Evolutionary conservation across 2,888 invertebrate genomes (phyloP), one percentile per base, ranked within the genome.

Genomic region (Phrixothrix hirtus): DNA sequence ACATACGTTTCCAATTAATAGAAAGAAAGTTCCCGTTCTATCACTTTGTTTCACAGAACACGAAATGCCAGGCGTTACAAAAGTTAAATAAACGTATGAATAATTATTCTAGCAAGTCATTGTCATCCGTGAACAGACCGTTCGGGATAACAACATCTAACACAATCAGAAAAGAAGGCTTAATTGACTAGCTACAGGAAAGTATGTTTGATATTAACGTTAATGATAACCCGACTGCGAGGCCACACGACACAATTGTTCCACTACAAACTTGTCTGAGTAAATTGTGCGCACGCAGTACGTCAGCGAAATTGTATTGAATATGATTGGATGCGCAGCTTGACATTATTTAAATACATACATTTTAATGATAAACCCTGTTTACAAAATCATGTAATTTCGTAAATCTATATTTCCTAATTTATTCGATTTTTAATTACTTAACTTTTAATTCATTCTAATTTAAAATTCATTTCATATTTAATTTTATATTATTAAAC

Each of bases 41-140:
- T 21, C 21, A 21, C 21, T 21, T 5, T 21, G 21, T 5, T 21
- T 27, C 41, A 31, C 31, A 17, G 15, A 16, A 14, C 29, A 16
- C 15, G 7, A 27, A 7, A 17, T 16, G 17, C 31, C 41, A 41
- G 10, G 41, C 29, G 30, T 27, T 30, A 31, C 10, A 31, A 21
- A 21, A 21, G n/a, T n/a, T n/a, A n/a, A 21, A 21, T 21, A 12
- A 27, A 2, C 14, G 31, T 41, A 17, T 6, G 10, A 15, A 31
- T 21, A 32, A 16, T 25, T 30, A 38, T 46, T 46, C 46, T 46
- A 36, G 36, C 46, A 46, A 46, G 46, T 46, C 46, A 46, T 46
- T 38, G 15, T 25, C 7, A 16, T 16, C 11, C 34, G 34, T 21
- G 11, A 34, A 44, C 46, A 21, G 13, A n/a, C n/a, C n/a, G n/a